Evolutionary conservation across 2,113 vertebrate genomes (phyloP), one percentile per base, ranked within the genome.

Genomic region (Gallinago paraguaiae): DNA sequence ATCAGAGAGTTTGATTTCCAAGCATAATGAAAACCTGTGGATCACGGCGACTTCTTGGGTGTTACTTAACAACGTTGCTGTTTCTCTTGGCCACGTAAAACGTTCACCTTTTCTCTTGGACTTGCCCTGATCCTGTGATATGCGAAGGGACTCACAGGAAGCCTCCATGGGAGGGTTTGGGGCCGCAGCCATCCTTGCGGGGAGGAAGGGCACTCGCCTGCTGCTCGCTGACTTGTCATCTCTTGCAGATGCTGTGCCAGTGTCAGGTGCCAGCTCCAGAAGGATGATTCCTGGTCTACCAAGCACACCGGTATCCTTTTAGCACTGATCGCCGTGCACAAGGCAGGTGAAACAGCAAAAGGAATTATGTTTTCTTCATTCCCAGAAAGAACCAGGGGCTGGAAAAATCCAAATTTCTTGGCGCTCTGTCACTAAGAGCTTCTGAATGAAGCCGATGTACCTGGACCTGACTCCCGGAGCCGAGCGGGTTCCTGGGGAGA

Each of bases 401-500:
- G 81, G 35, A 74, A 65, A 39, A 39, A 27, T 9, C 61, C 71
- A 7, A 9, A 39, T 28, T 43, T 5, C 70, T 61, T 25, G 23
- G 76, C 57, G 8, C 13, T 85, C 25, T 57, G 39, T 54, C 60
- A 3, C 35, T 31, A 33, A 37, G 23, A 53, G 57, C 37, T 70
- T 2, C 50, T 31, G 45, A 41, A 27, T 24, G 10, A 5, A 35
- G 4, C 16, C 4, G 5, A 14, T 1, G 9, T 18, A 5, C 41
- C 0, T 9, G 30, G 65, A 13, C 17, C 82, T 54, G 64, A 7
- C 31, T 20, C 33, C 43, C 10, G 5, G 64, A 48, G n/a, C 30
- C 0, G 1, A 53, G 8, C 18, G 48, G 20, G n/a, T 67, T 46
- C 18, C 33, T 0, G 0, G 14, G 3, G 27, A 6, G 25, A 23